Evolutionary conservation across 2,888 invertebrate species (phyloP), one percentile per base, ranked within the genome.

Genomic region (Cheilosia vernalis): DNA sequence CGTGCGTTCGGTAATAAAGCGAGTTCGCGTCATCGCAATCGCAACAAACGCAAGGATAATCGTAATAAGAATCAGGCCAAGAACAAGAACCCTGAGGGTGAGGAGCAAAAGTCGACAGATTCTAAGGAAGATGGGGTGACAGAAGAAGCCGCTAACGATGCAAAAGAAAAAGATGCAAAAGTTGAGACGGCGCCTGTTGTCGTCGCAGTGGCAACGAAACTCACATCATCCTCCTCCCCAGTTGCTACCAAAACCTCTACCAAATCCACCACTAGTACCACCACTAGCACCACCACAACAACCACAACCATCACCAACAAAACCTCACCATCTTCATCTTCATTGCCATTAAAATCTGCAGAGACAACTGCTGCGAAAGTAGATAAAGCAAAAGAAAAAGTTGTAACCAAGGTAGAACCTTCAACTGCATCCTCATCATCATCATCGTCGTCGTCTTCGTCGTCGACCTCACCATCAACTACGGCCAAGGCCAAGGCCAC

Each of bases 21-120:
- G 30, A 88, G 85, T 63, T 24, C 86, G 30, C 85, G 87, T 27
- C 88, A 87, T 82, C 87, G 88, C 49, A 87, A 87, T 58, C 84
- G 87, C 24, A 87, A 87, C 56, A 87, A 83, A 61, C 83, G 78
- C 40, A 80, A 84, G 63, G 87, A 87, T 21, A 87, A 87, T 56
- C 87, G 87, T n/a, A 81, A 74, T 21, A 87, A 87, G 47, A 80
- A 76, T 47, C 74, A 76, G 47, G 10, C 51, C 10, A 76, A 87
- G 47, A 63, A 42, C n/a, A 85, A 85, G 44, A 83, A 88, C 61
- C 15, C 69, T n/a, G 76, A 88, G 13, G 66, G 55, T 15, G 49
- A 51, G 21, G 60, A 56, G 1, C 27, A 24, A 19, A 49, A 42
- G n/a, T 21, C 49, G 4, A 21, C 73, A 49, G 69, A 47, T 4